phyloP scores from a whole-genome alignment of 2,888 invertebrate species.

The Cantharis flavilabris region DNA sequence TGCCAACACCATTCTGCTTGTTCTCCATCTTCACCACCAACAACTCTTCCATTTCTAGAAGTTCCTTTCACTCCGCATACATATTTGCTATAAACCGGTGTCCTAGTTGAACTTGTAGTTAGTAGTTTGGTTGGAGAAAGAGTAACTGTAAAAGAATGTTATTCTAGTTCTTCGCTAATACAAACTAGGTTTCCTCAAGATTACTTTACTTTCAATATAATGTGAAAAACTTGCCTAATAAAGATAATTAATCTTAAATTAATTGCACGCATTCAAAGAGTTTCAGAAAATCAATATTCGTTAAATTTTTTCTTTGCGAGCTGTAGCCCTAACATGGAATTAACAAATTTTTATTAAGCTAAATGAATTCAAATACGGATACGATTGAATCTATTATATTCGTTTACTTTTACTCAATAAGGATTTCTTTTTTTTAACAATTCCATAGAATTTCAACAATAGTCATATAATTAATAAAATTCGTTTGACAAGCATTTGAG shows the following conservation, averaged over 20 bases:
- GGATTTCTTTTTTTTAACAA: not conserved
- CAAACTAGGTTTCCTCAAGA: not conserved
- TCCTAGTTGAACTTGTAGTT: conserved; percentile 66
- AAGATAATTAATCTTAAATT: not conserved
- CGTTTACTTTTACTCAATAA: not conserved
- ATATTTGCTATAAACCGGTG: conserved; percentile 84
- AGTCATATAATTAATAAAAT: not conserved
- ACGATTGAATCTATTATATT: not conserved
- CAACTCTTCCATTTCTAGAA: conserved; percentile 67
- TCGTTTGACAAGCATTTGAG: not conserved
- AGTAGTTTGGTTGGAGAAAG: conserved; percentile 58
- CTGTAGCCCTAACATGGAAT: not conserved
- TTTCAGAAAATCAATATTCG: not conserved
- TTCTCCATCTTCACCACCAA: conserved; percentile 89
- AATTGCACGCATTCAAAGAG: not conserved
- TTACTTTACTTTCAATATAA: not conserved
- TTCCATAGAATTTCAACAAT: not conserved
- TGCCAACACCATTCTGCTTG: conserved; percentile 97
- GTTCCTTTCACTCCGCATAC: conserved; percentile 92
- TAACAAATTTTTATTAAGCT: not conserved
- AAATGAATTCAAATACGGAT: not conserved
- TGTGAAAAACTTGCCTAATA: not conserved
- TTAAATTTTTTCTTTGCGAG: not conserved
- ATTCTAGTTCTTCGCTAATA: not conserved
- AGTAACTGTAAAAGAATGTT: conserved; percentile 51